Conservation (phyloP, 2,888 invertebrate species). For the Philereme transversata region DNA sequence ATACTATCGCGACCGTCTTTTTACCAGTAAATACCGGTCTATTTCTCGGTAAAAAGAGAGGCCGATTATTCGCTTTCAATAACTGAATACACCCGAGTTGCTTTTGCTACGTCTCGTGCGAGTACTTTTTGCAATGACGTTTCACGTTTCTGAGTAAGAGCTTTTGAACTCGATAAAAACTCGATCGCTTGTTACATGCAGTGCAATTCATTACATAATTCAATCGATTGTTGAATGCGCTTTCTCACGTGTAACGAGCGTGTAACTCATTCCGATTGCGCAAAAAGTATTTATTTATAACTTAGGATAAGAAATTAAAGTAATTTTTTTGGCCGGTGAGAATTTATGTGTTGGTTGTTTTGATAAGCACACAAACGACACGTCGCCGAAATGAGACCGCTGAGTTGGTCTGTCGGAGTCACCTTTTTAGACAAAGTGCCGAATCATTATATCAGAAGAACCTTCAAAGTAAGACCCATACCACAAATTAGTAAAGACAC, state of each 20-base stretch:
- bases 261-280: background rate
- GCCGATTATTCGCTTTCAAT: background rate
- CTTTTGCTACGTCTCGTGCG: slow-evolving; percentile 32
- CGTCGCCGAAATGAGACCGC: too few species aligned
- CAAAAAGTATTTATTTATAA: background rate
- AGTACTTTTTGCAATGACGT: slow-evolving; percentile 50
- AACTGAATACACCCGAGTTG: background rate
- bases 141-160: slow-evolving; percentile 50
- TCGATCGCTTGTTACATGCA: slow-evolving; percentile 26
- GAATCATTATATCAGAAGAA: too few species aligned
- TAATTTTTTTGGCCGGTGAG: too few species aligned
- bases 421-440: too few species aligned
- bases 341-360: too few species aligned
- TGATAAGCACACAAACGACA: too few species aligned
- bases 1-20: too few species aligned
- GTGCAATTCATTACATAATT: slow-evolving; percentile 29
- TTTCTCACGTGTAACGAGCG: background rate
- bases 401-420: too few species aligned
- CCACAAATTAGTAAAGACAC: too few species aligned
- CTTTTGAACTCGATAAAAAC: slow-evolving; percentile 38
- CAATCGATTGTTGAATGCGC: slow-evolving; percentile 24
- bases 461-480: too few species aligned
- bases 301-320: too few species aligned
- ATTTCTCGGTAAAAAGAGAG: background rate
- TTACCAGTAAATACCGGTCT: too few species aligned